A percentile compares a stretch with the other conserved stretches of the same genome.
Evolutionary conservation across 2,888 invertebrate species (phyloP).

Genomic region (Pheosia tremula): DNA sequence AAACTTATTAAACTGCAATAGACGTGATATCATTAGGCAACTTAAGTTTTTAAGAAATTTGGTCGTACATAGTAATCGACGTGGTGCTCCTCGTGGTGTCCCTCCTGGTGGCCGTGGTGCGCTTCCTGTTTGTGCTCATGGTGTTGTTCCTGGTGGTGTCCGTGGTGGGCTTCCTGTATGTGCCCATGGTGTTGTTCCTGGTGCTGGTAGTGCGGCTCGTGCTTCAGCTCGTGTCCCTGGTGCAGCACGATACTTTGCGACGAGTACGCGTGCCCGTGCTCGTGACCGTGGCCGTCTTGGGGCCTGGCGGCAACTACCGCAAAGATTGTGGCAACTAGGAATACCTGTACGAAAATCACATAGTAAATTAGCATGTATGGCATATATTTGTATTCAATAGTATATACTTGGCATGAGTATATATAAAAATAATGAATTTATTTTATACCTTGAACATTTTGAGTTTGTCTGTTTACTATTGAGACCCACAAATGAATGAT

Average conservation of each 20-base stretch:
- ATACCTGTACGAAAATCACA: neutral
- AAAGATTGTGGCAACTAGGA: neutral
- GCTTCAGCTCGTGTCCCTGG: constrained; percentile 42
- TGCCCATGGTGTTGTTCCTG: constrained; percentile 21
- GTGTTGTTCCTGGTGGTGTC: constrained; percentile 24
- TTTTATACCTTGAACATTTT: neutral
- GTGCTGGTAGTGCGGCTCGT: constrained; percentile 26
- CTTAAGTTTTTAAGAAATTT: neutral
- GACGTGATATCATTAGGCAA: neutral
- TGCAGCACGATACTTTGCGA: constrained; percentile 55
- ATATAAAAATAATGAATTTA: neutral
- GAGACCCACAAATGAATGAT: neutral
- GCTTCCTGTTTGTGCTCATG: constrained; percentile 16
- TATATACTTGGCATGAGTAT: no score
- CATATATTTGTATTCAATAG: no score
- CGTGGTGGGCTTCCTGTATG: constrained; percentile 11
- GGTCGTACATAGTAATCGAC: constrained; percentile 37
- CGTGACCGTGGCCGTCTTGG: constrained; percentile 13
- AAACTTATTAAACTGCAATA: constrained; percentile 3
- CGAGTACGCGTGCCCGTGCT: constrained; percentile 45
- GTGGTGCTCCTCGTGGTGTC: constrained; percentile 29
- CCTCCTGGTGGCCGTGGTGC: constrained; percentile 11
- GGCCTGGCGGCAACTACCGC: constrained; percentile 1
- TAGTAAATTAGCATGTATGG: no score
- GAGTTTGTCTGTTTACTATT: neutral